phyloP scores from a whole-genome alignment of 1,140 invertebrate genomes.

The Thereuonema tuberculata region DNA sequence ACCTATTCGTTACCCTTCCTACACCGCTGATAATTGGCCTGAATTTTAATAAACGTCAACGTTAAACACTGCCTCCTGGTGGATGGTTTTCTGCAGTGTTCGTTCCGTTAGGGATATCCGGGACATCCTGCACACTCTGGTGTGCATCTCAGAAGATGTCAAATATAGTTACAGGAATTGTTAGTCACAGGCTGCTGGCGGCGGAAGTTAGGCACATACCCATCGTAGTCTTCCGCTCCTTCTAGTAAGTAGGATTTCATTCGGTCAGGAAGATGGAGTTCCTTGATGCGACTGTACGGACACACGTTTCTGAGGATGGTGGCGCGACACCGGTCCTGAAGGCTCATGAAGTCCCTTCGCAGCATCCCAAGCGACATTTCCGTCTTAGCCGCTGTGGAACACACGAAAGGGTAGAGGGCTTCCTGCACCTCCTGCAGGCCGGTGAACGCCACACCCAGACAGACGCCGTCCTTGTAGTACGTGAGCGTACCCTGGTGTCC shows the following conservation, averaged over 20 bases:
- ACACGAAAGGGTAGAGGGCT: conserved; percentile 51
- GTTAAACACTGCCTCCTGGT: too few relatives aligned
- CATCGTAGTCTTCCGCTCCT: too few relatives aligned
- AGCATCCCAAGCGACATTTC: conserved; percentile 47
- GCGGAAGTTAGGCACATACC: too few relatives aligned
- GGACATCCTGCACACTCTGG: too few relatives aligned
- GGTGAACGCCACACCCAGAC: conserved; percentile 43
- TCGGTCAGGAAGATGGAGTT: conserved; percentile 26
- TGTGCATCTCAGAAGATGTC: too few relatives aligned
- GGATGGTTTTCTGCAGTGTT: too few relatives aligned
- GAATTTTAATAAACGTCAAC: too few relatives aligned
- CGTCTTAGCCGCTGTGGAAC: conserved; percentile 59
- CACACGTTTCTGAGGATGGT: conserved; percentile 22
- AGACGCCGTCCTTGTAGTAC: conserved; percentile 53
- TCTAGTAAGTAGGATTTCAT: conserved; percentile 24
- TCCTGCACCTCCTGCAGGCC: conserved; percentile 33
- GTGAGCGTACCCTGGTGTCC: conserved; percentile 51
- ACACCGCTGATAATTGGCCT: too few relatives aligned
- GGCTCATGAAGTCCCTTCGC: conserved; percentile 44
- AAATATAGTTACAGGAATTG: too few relatives aligned
- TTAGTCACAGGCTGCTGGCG: too few relatives aligned
- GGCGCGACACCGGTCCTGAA: conserved; percentile 44
- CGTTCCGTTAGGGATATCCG: too few relatives aligned
- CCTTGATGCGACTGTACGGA: conserved; percentile 21
- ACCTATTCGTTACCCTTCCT: too few relatives aligned